Evolutionary conservation across 2,797 vertebrate species (phyloP).

Genomic region (Epinephelus coioides): DNA sequence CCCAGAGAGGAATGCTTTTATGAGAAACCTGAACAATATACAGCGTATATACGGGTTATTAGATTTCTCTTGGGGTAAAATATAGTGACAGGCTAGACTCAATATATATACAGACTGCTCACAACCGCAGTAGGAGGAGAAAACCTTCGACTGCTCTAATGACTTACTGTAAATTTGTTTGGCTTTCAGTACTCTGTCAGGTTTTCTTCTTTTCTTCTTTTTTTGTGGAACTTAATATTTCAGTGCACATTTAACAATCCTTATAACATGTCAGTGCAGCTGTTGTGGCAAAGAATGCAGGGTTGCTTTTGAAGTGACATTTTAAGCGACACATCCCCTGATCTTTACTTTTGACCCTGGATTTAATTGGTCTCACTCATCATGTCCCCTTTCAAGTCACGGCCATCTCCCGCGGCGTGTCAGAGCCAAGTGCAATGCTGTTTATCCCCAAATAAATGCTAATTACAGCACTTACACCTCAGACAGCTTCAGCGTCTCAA

Average conservation of each 20-base stretch:
- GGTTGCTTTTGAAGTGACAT: conserved; percentile 23
- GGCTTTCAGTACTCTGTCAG: conserved; percentile 20
- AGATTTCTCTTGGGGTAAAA: conserved; percentile 70
- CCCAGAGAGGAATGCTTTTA: conserved; percentile 71
- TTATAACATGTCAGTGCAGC: neutral
- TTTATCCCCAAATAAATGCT: conserved; percentile 64
- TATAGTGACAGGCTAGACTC: conserved; percentile 55
- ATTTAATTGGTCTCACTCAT: conserved; percentile 59
- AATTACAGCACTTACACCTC: conserved; percentile 41
- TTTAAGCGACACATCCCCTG: conserved; percentile 35
- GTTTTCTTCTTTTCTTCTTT: neutral
- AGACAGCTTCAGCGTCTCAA: conserved; percentile 22
- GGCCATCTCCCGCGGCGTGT: conserved; percentile 39
- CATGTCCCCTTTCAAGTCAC: conserved; percentile 36
- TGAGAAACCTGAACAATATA: conserved; percentile 75
- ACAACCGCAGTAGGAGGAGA: conserved; percentile 21
- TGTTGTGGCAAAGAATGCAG: conserved; percentile 9
- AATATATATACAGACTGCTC: conserved; percentile 43
- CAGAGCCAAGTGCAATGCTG: conserved; percentile 35
- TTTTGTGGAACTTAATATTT: conserved; percentile 1
- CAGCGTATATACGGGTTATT: conserved; percentile 74
- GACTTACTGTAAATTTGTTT: conserved; percentile 34
- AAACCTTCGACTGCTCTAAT: conserved; percentile 21
- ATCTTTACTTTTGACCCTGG: conserved; percentile 56
- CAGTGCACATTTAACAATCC: neutral